A percentile compares a stretch with the other conserved stretches of the same genome.
phyloP scores from a whole-genome alignment of 2,888 invertebrate species.

The Rutpela maculata region DNA sequence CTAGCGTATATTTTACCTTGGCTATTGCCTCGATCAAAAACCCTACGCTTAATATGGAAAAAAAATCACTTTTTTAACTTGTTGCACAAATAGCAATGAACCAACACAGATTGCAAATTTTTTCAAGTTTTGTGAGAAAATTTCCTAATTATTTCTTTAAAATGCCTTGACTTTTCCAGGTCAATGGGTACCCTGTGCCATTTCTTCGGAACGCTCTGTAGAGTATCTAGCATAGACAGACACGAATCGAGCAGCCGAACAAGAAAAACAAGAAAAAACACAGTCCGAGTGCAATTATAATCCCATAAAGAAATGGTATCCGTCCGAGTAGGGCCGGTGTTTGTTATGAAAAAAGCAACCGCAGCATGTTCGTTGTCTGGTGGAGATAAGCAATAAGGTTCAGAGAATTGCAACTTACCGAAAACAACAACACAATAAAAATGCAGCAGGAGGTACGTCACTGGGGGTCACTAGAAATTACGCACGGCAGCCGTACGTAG shows the following conservation, averaged over 20 bases:
- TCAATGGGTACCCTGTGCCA: background rate
- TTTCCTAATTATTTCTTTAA: too few species aligned
- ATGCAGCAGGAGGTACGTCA: slow-evolving; percentile 12
- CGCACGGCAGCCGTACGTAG: slow-evolving; percentile 18
- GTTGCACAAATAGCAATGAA: too few species aligned
- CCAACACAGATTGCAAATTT: too few species aligned
- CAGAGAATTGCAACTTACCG: slow-evolving; percentile 43
- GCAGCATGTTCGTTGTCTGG: slow-evolving; percentile 45
- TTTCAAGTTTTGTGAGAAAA: too few species aligned
- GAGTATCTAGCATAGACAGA: background rate
- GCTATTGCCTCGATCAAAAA: too few species aligned
- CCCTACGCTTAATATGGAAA: too few species aligned
- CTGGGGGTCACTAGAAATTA: slow-evolving; percentile 33
- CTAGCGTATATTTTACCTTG: too few species aligned
- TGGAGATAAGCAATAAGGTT: slow-evolving; percentile 49
- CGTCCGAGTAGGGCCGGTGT: slow-evolving; percentile 20
- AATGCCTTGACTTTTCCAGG: too few species aligned
- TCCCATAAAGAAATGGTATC: slow-evolving; percentile 34
- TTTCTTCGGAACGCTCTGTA: background rate
- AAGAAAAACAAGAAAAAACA: background rate
- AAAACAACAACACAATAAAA: slow-evolving; percentile 47
- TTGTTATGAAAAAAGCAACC: slow-evolving; percentile 31
- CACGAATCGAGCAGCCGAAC: background rate
- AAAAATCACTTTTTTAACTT: too few species aligned
- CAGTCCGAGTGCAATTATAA: slow-evolving; percentile 31